A percentile compares a stretch with the other conserved stretches of the same genome.
phyloP scores from a whole-genome alignment of 1,140 invertebrate species.

The Trachymyrmex septentrionalis region DNA sequence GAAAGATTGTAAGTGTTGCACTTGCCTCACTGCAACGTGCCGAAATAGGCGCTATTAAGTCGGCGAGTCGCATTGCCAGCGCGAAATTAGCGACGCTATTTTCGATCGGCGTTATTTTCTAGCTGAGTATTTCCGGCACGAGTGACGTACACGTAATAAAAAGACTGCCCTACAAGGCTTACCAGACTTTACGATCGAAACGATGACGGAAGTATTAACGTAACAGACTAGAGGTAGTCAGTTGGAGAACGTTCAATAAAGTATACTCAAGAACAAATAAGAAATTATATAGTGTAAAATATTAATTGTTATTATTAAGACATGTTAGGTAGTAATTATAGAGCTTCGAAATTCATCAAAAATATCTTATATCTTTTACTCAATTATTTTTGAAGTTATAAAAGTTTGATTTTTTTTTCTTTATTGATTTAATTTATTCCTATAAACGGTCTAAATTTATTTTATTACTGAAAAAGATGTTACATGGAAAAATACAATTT shows the following conservation, averaged over 20 bases:
- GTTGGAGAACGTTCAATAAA: background rate
- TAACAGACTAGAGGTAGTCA: background rate
- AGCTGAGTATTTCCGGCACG: background rate
- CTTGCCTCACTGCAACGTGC: background rate
- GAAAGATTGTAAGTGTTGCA: slow-evolving; percentile 45
- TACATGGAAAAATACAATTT: no score
- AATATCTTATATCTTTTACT: background rate
- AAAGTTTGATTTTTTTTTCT: background rate
- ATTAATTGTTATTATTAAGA: background rate
- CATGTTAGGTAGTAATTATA: background rate
- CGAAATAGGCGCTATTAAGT: background rate
- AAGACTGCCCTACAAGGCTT: background rate
- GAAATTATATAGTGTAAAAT: background rate
- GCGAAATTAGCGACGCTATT: slow-evolving; percentile 41
- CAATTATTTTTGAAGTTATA: slow-evolving; percentile 8
- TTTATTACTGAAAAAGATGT: no score
- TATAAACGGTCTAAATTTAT: no score
- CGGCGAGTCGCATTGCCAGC: background rate
- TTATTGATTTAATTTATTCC: background rate
- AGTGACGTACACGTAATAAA: background rate
- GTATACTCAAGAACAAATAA: background rate
- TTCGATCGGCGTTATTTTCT: slow-evolving; percentile 17
- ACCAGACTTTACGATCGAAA: background rate
- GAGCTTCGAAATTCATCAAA: background rate
- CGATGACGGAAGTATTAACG: background rate